These are phyloP conservation scores for Hypotaenidia philippensis DNA, from an alignment of 2,797 vertebrate genomes.

Conservation along the genomic window DNA sequence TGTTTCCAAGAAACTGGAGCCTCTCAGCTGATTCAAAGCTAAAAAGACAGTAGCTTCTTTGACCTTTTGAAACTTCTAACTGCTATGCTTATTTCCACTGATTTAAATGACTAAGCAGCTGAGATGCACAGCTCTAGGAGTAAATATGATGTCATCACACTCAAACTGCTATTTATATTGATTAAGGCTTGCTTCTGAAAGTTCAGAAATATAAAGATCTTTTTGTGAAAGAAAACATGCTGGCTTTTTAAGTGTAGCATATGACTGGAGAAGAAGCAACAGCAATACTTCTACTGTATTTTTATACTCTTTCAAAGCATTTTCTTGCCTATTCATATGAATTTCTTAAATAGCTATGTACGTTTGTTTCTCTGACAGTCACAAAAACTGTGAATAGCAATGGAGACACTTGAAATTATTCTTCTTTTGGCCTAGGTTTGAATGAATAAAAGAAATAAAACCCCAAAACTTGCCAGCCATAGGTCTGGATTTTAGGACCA, in stretches of 20 bases:
- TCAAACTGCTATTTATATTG: slow-evolving; percentile 33
- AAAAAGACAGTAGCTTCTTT: slow-evolving; percentile 74
- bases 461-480: background rate
- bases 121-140: slow-evolving; percentile 10
- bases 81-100: slow-evolving; percentile 35
- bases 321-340: background rate
- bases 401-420: background rate
- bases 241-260: background rate
- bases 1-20: slow-evolving; percentile 64
- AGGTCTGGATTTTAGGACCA: background rate
- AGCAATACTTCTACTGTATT: background rate
- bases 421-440: background rate
- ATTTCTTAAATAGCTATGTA: background rate
- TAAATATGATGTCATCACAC: slow-evolving; percentile 24
- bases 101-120: slow-evolving; percentile 68
- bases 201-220: slow-evolving; percentile 39
- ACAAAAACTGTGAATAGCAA: background rate
- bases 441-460: background rate
- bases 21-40: slow-evolving; percentile 75
- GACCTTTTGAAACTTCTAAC: slow-evolving; percentile 77
- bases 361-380: background rate
- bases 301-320: background rate
- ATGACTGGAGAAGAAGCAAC: background rate
- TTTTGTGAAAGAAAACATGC: slow-evolving; percentile 22
- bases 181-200: slow-evolving; percentile 44